These are phyloP conservation scores for Eupithecia exiguata DNA, from an alignment of 2,888 invertebrate genomes.

Conservation along the genomic window DNA sequence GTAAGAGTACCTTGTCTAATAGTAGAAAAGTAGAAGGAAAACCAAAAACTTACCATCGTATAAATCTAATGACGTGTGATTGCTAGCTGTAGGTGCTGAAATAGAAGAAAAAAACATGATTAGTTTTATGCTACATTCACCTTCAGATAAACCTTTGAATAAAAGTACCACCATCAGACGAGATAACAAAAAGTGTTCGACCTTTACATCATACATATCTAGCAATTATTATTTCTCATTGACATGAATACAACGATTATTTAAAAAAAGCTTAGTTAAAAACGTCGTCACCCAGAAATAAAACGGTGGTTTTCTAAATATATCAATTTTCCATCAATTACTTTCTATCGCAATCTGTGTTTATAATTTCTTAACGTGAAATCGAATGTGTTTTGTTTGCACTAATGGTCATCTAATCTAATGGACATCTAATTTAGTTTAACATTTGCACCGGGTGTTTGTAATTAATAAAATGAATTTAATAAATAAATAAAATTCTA, in stretches of 20 bases:
- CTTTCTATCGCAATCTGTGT: background rate
- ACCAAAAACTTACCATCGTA: constrained; percentile 79
- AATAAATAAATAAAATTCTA: background rate
- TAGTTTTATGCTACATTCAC: background rate
- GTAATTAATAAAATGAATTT: background rate
- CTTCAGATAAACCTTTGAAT: background rate
- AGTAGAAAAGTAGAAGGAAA: background rate
- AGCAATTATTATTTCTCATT: background rate
- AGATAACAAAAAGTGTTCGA: background rate
- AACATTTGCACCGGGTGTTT: background rate
- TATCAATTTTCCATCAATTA: background rate
- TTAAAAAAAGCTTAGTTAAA: background rate
- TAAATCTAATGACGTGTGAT: constrained; percentile 86
- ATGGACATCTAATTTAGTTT: too few relatives aligned
- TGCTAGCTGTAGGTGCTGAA: constrained; percentile 87
- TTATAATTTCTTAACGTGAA: background rate
- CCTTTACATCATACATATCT: background rate
- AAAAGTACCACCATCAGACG: background rate
- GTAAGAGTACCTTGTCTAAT: background rate
- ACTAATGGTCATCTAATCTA: background rate
- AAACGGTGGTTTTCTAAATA: background rate
- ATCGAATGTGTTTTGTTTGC: background rate
- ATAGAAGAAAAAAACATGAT: constrained; percentile 59
- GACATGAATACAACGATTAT: background rate
- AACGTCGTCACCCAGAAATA: background rate